Evolutionary conservation across 2,113 vertebrate genomes (phyloP).

Genomic region (Antidorcas marsupialis): DNA sequence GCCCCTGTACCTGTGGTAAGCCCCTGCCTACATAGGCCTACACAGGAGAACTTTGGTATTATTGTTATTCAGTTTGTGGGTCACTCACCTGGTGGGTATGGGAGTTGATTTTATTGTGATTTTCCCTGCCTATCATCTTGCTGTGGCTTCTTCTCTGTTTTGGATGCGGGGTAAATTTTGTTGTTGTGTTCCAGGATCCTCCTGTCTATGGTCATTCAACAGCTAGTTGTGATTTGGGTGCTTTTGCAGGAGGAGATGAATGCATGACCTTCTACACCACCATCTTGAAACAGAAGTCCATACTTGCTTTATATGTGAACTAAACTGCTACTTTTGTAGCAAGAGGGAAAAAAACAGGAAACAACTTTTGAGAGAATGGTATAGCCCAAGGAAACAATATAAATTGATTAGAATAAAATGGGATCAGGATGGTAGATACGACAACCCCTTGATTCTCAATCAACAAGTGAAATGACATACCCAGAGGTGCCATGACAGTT

Average conservation of each 20-base stretch:
- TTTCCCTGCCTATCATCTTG: neutral
- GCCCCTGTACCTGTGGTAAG: neutral
- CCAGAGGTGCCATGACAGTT: neutral
- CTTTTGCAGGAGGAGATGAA: neutral
- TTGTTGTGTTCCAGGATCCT: neutral
- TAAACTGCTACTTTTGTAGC: neutral
- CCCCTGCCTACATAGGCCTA: neutral
- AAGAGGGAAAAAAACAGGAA: neutral
- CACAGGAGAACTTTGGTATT: fast-evolving
- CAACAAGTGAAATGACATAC: neutral
- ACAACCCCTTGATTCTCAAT: neutral
- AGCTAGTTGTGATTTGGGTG: neutral
- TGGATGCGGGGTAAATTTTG: neutral
- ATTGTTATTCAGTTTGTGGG: neutral
- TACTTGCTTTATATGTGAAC: neutral
- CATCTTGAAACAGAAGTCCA: neutral
- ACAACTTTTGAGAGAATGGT: neutral
- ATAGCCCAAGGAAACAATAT: neutral
- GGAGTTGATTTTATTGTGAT: neutral
- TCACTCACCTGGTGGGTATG: neutral
- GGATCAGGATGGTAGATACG: neutral
- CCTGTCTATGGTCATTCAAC: neutral
- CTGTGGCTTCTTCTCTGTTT: neutral
- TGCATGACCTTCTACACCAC: neutral
- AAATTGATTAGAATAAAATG: neutral